Base-by-base conservation (phyloP, 1,140 invertebrate genomes). In the Ectropis grisescens region DNA sequence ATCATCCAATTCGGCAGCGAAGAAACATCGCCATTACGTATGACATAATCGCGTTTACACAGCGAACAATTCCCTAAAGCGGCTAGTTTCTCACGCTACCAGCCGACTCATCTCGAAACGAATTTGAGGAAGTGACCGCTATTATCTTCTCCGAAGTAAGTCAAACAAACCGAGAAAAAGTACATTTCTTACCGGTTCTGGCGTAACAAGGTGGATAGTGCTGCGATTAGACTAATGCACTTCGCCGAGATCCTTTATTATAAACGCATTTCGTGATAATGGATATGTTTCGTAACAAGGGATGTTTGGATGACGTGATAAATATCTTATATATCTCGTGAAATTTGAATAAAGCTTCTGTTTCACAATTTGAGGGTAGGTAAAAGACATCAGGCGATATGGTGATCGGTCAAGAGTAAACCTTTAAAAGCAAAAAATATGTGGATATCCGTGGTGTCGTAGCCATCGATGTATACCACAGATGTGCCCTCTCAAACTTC, bases 121-220 rank as follows among this genome's bases (percentile, higher is more conserved):
- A 71, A 64, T 61, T 64, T 65, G 51, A 61, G 61, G 68, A 76
- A 76, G 66, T 69, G 53, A 42, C 45, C 50, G 48, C 62, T 55
- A 71, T 78, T 74, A 74, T 69, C 49, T 64, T 60, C 58, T 67
- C 54, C 41, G 45, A 61, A 71, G 38, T 58, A 66, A 70, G 52
- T 64, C 67, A 78, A 74, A 78, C 58, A 71, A 43, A 62, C 52
- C 32, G 50, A 60, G 49, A 35, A 27, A 19, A 42, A 19, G 37
- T 37, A 50, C 42, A 54, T 53, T 53, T 27, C 22, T 44, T 44
- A 25, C 29, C 44, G 34, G 26, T 26, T 33, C 30, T 26, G 12
- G 48, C 43, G 58, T 71, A 71, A 68, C 62, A 41, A 69, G 70
- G 47, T 41, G 54, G 45, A 47, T 33, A 37, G 41, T 33, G 40